These are phyloP conservation scores for Pasiphila rectangulata DNA, from an alignment of 2,888 invertebrate species.

Conservation along the genomic window DNA sequence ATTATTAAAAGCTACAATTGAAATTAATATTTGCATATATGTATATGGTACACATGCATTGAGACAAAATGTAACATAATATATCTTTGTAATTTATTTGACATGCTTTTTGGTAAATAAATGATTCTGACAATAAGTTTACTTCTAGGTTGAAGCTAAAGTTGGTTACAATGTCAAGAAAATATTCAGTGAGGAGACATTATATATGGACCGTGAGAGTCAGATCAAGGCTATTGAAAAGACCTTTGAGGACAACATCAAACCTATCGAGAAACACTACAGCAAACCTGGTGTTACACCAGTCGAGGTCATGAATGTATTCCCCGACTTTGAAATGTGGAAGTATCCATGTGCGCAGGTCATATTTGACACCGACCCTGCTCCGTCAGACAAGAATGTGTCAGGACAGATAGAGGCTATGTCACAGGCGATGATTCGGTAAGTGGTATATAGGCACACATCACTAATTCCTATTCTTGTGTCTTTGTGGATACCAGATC, in stretches of 20 bases:
- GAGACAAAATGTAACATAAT: too few species aligned
- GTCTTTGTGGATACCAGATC: too few species aligned
- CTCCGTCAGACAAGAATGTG: constrained; percentile 92
- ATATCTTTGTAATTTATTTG: too few species aligned
- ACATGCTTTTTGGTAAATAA: too few species aligned
- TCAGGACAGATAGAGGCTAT: constrained; percentile 97
- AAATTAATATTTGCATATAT: too few species aligned
- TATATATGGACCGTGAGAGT: constrained; percentile 97
- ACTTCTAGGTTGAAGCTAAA: constrained; percentile 93
- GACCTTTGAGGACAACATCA: constrained; percentile 95
- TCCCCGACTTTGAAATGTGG: constrained; percentile 98
- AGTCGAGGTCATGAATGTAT: constrained; percentile 90
- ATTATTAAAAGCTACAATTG: too few species aligned
- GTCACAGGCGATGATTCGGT: constrained; percentile 99
- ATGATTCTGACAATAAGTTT: neutral
- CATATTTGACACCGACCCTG: constrained; percentile 99
- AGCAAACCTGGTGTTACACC: constrained; percentile 97
- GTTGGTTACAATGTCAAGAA: constrained; percentile 99
- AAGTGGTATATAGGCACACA: constrained; percentile 24
- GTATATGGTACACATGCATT: too few species aligned
- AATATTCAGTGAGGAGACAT: constrained; percentile 92
- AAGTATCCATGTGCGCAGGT: constrained; percentile 99
- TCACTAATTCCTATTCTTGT: too few species aligned
- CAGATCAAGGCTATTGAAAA: constrained; percentile 98
- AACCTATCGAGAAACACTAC: constrained; percentile 93